phyloP scores from a whole-genome alignment of 2,797 vertebrate species.

The Sebastes kiyomatsui region DNA sequence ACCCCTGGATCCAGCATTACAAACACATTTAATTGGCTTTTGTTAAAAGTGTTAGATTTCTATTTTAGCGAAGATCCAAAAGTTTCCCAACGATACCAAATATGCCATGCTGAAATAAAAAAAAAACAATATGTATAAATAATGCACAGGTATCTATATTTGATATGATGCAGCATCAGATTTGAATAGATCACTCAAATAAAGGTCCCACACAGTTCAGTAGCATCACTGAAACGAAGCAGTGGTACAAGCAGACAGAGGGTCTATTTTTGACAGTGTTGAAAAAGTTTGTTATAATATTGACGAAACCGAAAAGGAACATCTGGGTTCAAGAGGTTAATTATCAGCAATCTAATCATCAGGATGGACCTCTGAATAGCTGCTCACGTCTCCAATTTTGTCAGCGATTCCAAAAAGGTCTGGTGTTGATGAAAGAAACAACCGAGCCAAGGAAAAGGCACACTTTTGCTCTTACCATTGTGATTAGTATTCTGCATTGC shows the following conservation, averaged over 20 bases:
- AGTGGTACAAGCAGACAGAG: not conserved
- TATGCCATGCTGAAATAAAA: not conserved
- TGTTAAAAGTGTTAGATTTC: not conserved
- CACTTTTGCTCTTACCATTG: not conserved
- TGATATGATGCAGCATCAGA: not conserved
- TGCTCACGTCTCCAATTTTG: not conserved
- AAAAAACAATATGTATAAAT: not conserved
- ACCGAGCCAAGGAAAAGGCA: not conserved
- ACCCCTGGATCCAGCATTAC: not conserved
- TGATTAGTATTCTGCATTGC: conserved; percentile 27
- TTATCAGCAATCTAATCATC: conserved; percentile 5
- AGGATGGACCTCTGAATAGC: conserved; percentile 6
- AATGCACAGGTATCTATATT: not conserved
- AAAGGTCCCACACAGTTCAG: not conserved
- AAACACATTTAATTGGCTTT: not conserved
- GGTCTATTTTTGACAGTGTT: not conserved
- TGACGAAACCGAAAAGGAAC: not conserved
- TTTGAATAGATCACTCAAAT: not conserved
- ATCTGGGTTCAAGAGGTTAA: conserved; percentile 19
- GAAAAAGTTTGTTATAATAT: not conserved
- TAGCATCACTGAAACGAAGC: not conserved
- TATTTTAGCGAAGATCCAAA: not conserved
- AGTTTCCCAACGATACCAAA: not conserved
- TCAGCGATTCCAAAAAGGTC: conserved; percentile 5
- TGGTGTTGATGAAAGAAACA: conserved; percentile 2